Conservation (phyloP, 2,113 vertebrate genomes). For the Donacobius atricapilla region DNA sequence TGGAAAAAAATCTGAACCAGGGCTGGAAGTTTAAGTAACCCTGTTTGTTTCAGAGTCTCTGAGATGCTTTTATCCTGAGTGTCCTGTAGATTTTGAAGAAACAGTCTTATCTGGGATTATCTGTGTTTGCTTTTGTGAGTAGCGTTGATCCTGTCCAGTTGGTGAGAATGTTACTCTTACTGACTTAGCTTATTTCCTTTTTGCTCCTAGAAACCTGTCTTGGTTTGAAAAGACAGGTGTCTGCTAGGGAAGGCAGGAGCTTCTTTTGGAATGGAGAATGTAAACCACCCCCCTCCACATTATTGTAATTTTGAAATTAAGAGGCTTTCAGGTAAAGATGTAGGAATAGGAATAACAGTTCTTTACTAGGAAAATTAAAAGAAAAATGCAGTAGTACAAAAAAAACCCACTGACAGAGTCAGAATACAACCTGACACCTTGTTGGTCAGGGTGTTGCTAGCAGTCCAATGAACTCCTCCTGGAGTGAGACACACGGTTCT, state of each 20-base stretch:
- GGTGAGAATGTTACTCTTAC: neutral
- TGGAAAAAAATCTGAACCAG: neutral
- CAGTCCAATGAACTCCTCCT: neutral
- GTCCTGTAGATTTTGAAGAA: neutral
- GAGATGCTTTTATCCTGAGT: neutral
- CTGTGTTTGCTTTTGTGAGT: neutral
- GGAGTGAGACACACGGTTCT: neutral
- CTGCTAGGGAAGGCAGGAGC: neutral
- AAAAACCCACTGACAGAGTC: neutral
- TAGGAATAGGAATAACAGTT: neutral
- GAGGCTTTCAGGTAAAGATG: neutral
- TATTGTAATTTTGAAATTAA: neutral
- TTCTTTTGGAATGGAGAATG: neutral
- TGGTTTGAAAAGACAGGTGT: neutral
- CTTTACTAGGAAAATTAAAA: neutral
- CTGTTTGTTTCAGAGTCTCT: neutral
- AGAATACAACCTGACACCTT: neutral
- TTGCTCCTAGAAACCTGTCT: neutral
- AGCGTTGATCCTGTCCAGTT: neutral
- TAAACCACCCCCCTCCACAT: neutral
- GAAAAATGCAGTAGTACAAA: neutral
- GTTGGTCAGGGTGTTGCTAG: neutral
- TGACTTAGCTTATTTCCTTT: neutral
- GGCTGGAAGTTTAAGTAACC: neutral
- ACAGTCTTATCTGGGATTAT: neutral